Conservation (phyloP, 37 sponge, comb jelly and placozoan genomes). For the Aplysina aerophoba region DNA sequence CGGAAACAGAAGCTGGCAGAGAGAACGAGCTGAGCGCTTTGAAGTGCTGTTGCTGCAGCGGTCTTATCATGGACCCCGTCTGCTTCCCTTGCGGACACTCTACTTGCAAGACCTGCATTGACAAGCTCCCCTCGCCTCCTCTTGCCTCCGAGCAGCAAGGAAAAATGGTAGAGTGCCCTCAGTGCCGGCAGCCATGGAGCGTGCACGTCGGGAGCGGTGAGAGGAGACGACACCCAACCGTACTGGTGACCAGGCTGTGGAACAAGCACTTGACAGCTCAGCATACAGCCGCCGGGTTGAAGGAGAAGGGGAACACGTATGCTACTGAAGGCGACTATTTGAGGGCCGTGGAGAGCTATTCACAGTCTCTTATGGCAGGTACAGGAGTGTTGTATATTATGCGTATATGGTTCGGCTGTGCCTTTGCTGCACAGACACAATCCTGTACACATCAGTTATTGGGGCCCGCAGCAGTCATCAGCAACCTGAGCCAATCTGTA, state of each 20-base stretch:
- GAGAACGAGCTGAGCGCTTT: not conserved
- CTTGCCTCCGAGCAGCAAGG: not conserved
- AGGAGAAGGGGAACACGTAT: constrained; percentile 65
- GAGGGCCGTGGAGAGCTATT: constrained; percentile 55
- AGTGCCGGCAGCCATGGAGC: constrained; percentile 38
- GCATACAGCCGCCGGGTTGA: not conserved
- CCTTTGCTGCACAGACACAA: no score
- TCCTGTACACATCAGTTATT: no score
- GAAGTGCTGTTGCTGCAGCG: constrained; percentile 54
- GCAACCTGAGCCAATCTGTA: no score
- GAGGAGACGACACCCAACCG: constrained; percentile 37
- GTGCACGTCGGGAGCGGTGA: not conserved
- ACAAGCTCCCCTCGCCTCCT: not conserved
- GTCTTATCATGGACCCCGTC: constrained; percentile 63
- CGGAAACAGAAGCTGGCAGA: not conserved
- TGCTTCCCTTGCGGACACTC: constrained; percentile 85
- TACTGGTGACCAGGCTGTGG: constrained; percentile 53
- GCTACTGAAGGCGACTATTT: constrained; percentile 58
- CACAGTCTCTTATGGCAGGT: constrained; percentile 63
- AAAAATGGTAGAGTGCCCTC: constrained; percentile 36
- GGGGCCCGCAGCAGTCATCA: no score
- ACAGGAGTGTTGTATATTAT: no score
- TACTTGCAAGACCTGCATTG: constrained; percentile 55
- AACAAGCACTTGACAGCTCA: constrained; percentile 52
- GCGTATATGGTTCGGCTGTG: no score